Conservation (phyloP, 1,140 invertebrate species). For the Pemphigus obesinymphae region DNA sequence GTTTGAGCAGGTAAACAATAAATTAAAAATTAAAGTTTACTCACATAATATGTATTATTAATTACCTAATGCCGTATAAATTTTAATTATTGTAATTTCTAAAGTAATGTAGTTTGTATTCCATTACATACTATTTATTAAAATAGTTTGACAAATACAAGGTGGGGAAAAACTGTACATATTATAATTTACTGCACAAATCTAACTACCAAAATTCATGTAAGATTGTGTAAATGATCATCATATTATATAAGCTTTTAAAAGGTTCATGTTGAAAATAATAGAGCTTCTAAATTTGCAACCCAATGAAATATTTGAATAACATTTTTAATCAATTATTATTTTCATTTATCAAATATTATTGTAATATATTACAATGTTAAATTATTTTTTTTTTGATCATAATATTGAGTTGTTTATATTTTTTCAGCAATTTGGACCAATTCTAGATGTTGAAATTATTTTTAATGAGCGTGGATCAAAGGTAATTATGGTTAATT, state of each 20-base stretch:
- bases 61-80: too few relatives aligned
- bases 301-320: neutral
- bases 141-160: too few relatives aligned
- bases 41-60: too few relatives aligned
- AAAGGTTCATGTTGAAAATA: constrained; percentile 29
- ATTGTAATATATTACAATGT: neutral
- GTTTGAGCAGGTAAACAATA: neutral
- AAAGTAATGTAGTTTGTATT: too few relatives aligned
- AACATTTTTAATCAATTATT: neutral
- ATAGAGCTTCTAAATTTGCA: constrained; percentile 7
- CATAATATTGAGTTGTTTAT: constrained; percentile 50
- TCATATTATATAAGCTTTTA: constrained; percentile 4
- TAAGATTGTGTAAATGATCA: neutral
- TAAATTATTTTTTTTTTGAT: constrained; percentile 3
- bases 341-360: too few relatives aligned
- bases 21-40: neutral
- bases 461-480: constrained; percentile 99
- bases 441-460: constrained; percentile 98
- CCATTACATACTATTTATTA: too few relatives aligned
- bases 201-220: constrained; percentile 2
- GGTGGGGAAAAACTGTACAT: neutral
- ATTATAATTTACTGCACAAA: neutral
- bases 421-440: constrained; percentile 92
- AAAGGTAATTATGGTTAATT: constrained; percentile 73
- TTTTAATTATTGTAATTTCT: too few relatives aligned